These are phyloP conservation scores for Leptodactylus fuscus DNA, from an alignment of 2,113 vertebrate genomes.

Conservation along the genomic window DNA sequence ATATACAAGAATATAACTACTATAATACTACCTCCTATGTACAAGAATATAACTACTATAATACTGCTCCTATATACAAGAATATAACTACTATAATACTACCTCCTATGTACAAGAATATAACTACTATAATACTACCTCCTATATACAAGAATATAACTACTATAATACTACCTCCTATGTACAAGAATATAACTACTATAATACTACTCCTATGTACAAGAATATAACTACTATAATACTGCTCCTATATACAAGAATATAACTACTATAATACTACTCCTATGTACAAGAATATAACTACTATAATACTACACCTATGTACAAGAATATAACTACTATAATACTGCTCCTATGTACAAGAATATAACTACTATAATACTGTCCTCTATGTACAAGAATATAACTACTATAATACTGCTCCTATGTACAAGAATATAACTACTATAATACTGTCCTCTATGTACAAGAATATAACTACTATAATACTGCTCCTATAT, in stretches of 20 bases:
- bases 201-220: not conserved
- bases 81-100: conserved; percentile 5
- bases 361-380: conserved; percentile 11
- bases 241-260: conserved; percentile 4
- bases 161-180: not conserved
- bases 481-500: not conserved
- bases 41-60: conserved; percentile 25
- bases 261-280: conserved; percentile 18
- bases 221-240: conserved; percentile 14
- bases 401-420: not conserved
- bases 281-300: not conserved
- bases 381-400: not conserved
- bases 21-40: conserved; percentile 1
- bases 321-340: conserved; percentile 9
- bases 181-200: conserved; percentile 9
- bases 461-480: not conserved
- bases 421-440: not conserved
- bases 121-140: not conserved
- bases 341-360: not conserved
- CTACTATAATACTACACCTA: not conserved
- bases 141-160: conserved; percentile 15
- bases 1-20: conserved; percentile 15
- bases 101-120: not conserved
- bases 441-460: not conserved
- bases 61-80: not conserved